These are phyloP conservation scores for Oscheius sp. DNA, from an alignment of 2,888 invertebrate genomes.

Conservation along the genomic window DNA sequence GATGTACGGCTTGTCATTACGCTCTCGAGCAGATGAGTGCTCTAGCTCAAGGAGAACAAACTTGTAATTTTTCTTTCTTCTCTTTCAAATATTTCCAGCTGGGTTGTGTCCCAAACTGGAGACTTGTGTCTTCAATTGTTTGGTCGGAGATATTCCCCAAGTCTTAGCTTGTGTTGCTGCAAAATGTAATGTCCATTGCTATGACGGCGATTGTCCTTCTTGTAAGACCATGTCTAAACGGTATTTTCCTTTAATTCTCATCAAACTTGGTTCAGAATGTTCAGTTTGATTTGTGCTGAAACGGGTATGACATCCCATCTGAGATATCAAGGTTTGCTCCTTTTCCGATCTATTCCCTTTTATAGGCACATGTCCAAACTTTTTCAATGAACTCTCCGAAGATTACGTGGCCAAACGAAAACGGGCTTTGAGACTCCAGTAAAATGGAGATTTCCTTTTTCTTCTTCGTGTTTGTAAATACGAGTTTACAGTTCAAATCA, in stretches of 20 bases:
- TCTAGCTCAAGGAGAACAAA: conserved; percentile 51
- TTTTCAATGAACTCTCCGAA: conserved; percentile 51
- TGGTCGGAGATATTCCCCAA: conserved; percentile 32
- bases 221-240: conserved; percentile 49
- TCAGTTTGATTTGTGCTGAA: conserved; percentile 42
- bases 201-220: conserved; percentile 56
- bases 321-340: conserved; percentile 35
- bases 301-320: conserved; percentile 41
- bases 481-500: conserved; percentile 20
- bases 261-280: conserved; percentile 32
- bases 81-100: conserved; percentile 32
- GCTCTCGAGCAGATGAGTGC: conserved; percentile 56
- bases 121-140: conserved; percentile 46
- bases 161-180: conserved; percentile 48
- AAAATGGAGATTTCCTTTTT: not conserved
- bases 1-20: conserved; percentile 54
- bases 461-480: conserved; percentile 13
- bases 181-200: conserved; percentile 55
- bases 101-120: conserved; percentile 55
- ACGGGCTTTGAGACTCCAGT: conserved; percentile 25
- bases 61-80: conserved; percentile 36
- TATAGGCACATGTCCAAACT: conserved; percentile 45
- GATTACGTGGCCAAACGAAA: conserved; percentile 44
- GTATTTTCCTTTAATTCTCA: not conserved
- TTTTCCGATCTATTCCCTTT: not conserved